These are phyloP conservation scores for Cettia cetti DNA, from an alignment of 2,113 vertebrate species.

Conservation along the genomic window DNA sequence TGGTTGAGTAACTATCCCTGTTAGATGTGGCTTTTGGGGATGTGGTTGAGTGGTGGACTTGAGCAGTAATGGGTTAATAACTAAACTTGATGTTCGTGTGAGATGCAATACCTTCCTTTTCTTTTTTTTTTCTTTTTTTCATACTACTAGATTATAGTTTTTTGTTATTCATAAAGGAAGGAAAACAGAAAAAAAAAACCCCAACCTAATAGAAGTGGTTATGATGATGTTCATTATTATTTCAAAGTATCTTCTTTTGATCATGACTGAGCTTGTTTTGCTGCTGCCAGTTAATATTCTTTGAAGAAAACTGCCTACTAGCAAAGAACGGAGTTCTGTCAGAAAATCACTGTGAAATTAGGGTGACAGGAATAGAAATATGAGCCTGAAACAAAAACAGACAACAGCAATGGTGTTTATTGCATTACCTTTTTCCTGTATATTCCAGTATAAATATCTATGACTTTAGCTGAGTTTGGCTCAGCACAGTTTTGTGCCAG, in stretches of 20 bases:
- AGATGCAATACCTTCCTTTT: fast-evolving
- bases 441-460: neutral
- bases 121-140: too few species aligned
- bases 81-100: neutral
- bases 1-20: neutral
- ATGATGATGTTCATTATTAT: neutral
- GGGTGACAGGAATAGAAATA: neutral
- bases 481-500: neutral
- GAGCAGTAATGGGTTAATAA: neutral
- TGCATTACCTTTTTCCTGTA: neutral
- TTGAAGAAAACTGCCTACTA: neutral
- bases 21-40: neutral
- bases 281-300: neutral
- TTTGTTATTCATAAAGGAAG: neutral
- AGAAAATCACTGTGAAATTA: neutral
- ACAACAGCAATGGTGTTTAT: neutral
- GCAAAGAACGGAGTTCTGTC: neutral
- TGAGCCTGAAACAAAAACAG: neutral
- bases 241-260: neutral
- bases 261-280: neutral
- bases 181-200: neutral
- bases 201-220: neutral
- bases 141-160: neutral
- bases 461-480: neutral
- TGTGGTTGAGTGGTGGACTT: neutral